Evolutionary conservation across 2,113 vertebrate genomes (phyloP).

Genomic region (Oxyura jamaicensis): DNA sequence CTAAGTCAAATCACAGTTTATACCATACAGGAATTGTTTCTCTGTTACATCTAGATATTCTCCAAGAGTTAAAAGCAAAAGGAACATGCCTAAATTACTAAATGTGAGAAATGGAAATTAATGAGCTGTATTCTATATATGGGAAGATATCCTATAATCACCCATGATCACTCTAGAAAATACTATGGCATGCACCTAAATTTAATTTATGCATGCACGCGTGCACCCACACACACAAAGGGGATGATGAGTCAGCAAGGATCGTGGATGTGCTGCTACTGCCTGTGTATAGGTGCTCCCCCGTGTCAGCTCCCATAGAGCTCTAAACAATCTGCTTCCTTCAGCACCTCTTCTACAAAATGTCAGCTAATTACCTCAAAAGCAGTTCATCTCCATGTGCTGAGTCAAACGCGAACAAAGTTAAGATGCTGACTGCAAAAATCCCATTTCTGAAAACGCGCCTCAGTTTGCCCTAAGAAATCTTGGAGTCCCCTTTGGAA

Average conservation of each 20-base stretch:
- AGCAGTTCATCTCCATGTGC: background rate
- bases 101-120: background rate
- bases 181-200: background rate
- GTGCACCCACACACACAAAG: too few species aligned
- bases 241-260: background rate
- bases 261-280: background rate
- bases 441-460: background rate
- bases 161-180: background rate
- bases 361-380: background rate
- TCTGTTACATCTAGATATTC: background rate
- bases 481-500: background rate
- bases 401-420: background rate
- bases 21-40: background rate
- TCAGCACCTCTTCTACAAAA: background rate
- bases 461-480: background rate
- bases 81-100: background rate
- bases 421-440: background rate
- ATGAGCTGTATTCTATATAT: background rate
- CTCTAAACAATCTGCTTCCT: background rate
- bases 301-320: background rate
- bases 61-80: background rate
- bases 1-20: background rate
- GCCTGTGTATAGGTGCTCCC: background rate
- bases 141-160: background rate
- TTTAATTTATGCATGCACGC: background rate